Conservation (phyloP, 2,797 vertebrate species). For the Tangara arthus region DNA sequence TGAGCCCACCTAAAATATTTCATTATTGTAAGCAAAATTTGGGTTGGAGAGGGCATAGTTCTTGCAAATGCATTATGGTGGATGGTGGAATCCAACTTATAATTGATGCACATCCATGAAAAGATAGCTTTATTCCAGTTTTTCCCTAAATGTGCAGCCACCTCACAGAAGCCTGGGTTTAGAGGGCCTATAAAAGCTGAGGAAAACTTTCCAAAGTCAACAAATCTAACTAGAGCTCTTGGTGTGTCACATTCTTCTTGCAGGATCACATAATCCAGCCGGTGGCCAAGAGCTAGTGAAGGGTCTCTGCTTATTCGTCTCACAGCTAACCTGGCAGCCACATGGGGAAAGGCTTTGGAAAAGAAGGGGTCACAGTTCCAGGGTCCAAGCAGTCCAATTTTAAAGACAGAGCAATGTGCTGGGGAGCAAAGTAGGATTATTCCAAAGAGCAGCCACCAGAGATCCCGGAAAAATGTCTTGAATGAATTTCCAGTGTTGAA, state of each 20-base stretch:
- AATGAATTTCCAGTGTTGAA: slow-evolving; percentile 55
- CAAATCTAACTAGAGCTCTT: slow-evolving; percentile 78
- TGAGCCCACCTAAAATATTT: slow-evolving; percentile 89
- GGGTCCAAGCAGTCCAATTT: slow-evolving; percentile 85
- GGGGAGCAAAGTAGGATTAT: slow-evolving; percentile 74
- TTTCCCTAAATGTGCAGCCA: slow-evolving; percentile 82
- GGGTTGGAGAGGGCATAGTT: slow-evolving; percentile 79
- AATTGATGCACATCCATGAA: slow-evolving; percentile 85
- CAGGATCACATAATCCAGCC: slow-evolving; percentile 82
- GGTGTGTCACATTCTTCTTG: slow-evolving; percentile 87
- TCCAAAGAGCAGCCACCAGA: slow-evolving; percentile 77
- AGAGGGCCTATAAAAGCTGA: slow-evolving; percentile 86
- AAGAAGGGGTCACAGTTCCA: slow-evolving; percentile 89
- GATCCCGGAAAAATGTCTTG: slow-evolving; percentile 50
- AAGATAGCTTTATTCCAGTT: slow-evolving; percentile 91
- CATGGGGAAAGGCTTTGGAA: slow-evolving; percentile 83
- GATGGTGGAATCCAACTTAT: slow-evolving; percentile 78
- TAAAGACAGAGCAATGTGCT: slow-evolving; percentile 75
- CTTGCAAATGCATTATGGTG: slow-evolving; percentile 80
- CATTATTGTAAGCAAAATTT: slow-evolving; percentile 82
- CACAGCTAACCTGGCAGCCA: slow-evolving; percentile 83
- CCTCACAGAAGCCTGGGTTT: slow-evolving; percentile 89
- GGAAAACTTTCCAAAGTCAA: slow-evolving; percentile 76
- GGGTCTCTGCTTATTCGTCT: slow-evolving; percentile 83
- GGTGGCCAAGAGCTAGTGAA: slow-evolving; percentile 70